A percentile compares a stretch with the other conserved stretches of the same genome.
These are phyloP conservation scores for Ichneumoninae sp. DNA, from an alignment of 2,888 invertebrate species.

Conservation along the genomic window DNA sequence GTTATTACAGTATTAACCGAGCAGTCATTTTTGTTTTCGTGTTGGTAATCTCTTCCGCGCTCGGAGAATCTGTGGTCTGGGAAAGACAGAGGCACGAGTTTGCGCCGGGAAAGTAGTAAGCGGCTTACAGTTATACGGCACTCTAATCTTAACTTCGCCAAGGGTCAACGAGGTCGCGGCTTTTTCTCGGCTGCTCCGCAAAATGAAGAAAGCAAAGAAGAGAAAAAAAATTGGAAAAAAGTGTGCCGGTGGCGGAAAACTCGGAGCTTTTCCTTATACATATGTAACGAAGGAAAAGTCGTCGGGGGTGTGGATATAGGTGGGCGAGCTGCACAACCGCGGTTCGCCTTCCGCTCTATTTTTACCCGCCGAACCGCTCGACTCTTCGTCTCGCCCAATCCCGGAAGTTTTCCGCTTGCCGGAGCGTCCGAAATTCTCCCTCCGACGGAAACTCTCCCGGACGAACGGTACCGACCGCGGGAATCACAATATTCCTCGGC, in stretches of 20 bases:
- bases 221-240: not conserved
- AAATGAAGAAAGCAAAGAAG: not conserved
- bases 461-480: not conserved
- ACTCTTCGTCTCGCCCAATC: slow-evolving; percentile 14
- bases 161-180: slow-evolving; percentile 6
- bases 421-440: not conserved
- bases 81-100: not conserved
- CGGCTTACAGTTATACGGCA: slow-evolving; percentile 10
- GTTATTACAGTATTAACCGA: slow-evolving; percentile 21
- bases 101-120: not conserved
- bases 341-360: slow-evolving; percentile 22
- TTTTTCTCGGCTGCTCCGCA: slow-evolving; percentile 18
- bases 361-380: slow-evolving; percentile 15
- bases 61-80: not conserved
- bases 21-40: not conserved
- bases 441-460: slow-evolving; percentile 19
- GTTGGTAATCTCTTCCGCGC: slow-evolving; percentile 30
- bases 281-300: slow-evolving; percentile 20
- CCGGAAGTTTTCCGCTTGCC: slow-evolving; percentile 31
- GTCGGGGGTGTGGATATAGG: slow-evolving; percentile 1
- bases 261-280: slow-evolving; percentile 1
- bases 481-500: not conserved
- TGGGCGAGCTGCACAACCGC: not conserved
- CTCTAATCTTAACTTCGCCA: not conserved
- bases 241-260: slow-evolving; percentile 16